Base-by-base conservation (phyloP, 2,113 vertebrate species). In the Malaclemys terrapin region DNA sequence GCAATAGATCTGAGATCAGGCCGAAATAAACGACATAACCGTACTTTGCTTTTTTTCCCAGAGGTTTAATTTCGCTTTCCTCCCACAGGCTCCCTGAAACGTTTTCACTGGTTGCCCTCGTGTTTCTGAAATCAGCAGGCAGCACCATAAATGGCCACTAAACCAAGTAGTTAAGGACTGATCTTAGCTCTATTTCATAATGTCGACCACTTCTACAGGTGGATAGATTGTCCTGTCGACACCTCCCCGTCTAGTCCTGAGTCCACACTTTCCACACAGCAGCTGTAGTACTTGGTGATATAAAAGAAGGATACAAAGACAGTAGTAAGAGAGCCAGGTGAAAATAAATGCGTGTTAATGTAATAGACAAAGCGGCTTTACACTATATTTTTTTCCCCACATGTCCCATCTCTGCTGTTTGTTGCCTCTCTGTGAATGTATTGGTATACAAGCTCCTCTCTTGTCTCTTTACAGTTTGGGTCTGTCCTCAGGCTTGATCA, bases 1-100 rank as follows among this genome's bases (percentile, higher is more conserved):
- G 79, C 53, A 69, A 59, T 80, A 88, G 45, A 72, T 31, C 24
- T 45, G 69, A 93, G 78, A 85, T 80, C 83, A 76, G 80, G 72
- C n/a, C 9, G 19, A 72, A 72, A 38, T 38, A 72, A 72, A 38
- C 9, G 8, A 72, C 65, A 9, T 38, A 22, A 72, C 65, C 31
- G 8, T 69, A n/a, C 31, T 72, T 38, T 8, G 29, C 59, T 31
- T 13, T 24, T 72, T 47, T 42, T 42, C 42, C 42, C 42, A 25
- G 42, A 14, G 6, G 25, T 47, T 78, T 47, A 47, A 47, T 78
- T 78, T 11, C 13, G 7, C 22, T 47, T 27, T 27, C 42, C 11
- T 78, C 42, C n/a, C 72, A 11, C 38, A 42, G 1, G 10, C 22
- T 42, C 38, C 11, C 24, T 3, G 42, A 14, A 78, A 45, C 75